phyloP scores from a whole-genome alignment of 1,140 invertebrate species.

The Tachypleus tridentatus region DNA sequence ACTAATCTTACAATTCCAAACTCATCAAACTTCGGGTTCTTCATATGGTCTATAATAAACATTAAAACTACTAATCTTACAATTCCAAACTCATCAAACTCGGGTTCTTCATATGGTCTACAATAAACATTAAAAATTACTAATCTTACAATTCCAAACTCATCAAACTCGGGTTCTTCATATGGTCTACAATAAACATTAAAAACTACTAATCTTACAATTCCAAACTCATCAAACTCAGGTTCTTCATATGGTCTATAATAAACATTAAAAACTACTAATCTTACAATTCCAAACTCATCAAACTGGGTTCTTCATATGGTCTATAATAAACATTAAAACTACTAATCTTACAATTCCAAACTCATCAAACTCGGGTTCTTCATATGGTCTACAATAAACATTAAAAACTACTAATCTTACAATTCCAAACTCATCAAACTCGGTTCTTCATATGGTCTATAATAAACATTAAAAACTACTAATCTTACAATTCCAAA shows the following conservation, averaged over 20 bases:
- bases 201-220: constrained; percentile 43
- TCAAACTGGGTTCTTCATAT: constrained; percentile 76
- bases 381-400: constrained; percentile 75
- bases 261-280: no score
- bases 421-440: constrained; percentile 64
- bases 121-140: no score
- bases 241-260: constrained; percentile 79
- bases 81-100: constrained; percentile 68
- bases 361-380: constrained; percentile 68
- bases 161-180: constrained; percentile 72
- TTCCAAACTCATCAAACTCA: constrained; percentile 68
- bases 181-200: constrained; percentile 74
- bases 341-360: constrained; percentile 50
- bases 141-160: constrained; percentile 53
- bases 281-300: constrained; percentile 56
- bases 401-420: no score
- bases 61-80: constrained; percentile 40
- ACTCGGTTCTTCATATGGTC: constrained; percentile 79
- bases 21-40: constrained; percentile 69
- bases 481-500: constrained; percentile 51
- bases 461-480: no score
- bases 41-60: constrained; percentile 77
- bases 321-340: constrained; percentile 69
- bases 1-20: constrained; percentile 51
- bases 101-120: constrained; percentile 74